phyloP scores from a whole-genome alignment of 2,888 invertebrate genomes.

The Polydesmus complanatus region DNA sequence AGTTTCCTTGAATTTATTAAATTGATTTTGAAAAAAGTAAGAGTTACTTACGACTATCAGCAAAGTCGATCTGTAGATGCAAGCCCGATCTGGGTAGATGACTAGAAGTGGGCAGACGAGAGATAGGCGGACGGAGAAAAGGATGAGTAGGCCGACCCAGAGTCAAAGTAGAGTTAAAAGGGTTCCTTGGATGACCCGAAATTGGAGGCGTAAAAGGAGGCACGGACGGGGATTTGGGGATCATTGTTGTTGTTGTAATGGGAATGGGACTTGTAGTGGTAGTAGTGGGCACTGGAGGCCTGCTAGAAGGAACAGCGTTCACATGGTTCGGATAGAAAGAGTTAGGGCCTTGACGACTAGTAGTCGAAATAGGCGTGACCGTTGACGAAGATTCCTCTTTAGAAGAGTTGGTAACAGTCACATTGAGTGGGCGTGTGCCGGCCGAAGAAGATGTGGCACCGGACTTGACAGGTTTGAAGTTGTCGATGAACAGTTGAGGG shows the following conservation, averaged over 20 bases:
- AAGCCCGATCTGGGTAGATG: background rate
- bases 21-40: no score
- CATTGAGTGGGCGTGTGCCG: background rate
- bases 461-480: background rate
- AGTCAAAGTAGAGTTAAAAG: background rate
- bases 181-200: background rate
- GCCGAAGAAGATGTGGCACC: background rate
- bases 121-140: constrained; percentile 7
- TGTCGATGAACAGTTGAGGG: background rate
- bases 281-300: background rate
- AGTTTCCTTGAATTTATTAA: no score
- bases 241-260: background rate
- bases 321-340: background rate
- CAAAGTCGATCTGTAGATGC: constrained; percentile 12
- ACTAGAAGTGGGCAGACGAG: background rate
- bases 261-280: background rate
- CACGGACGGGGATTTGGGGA: background rate
- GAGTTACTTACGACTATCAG: constrained; percentile 14
- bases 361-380: background rate
- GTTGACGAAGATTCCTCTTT: background rate
- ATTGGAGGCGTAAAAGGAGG: background rate
- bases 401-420: background rate
- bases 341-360: background rate
- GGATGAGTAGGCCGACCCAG: constrained; percentile 2
- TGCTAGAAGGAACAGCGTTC: background rate